These are phyloP conservation scores for Scaptomyza parva DNA, from an alignment of 2,888 invertebrate species.

Conservation along the genomic window DNA sequence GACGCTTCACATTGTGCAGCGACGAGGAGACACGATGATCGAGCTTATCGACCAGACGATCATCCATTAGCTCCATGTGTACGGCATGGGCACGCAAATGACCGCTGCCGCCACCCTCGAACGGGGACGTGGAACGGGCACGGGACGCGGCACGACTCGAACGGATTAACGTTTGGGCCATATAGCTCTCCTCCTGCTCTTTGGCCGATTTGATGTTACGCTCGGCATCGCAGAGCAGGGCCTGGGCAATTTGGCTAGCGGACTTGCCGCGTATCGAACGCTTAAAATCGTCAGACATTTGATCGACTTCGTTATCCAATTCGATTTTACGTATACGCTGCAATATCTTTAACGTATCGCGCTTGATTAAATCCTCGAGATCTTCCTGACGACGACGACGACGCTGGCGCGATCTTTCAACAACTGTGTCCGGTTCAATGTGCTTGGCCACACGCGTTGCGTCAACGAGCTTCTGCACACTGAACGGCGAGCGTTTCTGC, in stretches of 20 bases:
- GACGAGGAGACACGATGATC: conserved; percentile 84
- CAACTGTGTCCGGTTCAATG: conserved; percentile 85
- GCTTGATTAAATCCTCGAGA: conserved; percentile 87
- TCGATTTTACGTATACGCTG: conserved; percentile 85
- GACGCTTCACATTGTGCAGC: conserved; percentile 84
- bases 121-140: conserved; percentile 77
- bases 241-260: conserved; percentile 89
- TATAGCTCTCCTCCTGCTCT: conserved; percentile 80
- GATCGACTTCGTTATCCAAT: conserved; percentile 85
- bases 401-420: conserved; percentile 84
- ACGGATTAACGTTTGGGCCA: conserved; percentile 78
- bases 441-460: conserved; percentile 85
- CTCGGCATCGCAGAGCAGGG: conserved; percentile 87
- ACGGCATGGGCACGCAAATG: conserved; percentile 74
- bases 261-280: conserved; percentile 89
- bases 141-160: conserved; percentile 82
- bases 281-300: conserved; percentile 85
- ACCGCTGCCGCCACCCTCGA: conserved; percentile 49
- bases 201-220: conserved; percentile 84
- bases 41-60: conserved; percentile 84
- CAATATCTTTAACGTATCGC: conserved; percentile 81
- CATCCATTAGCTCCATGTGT: conserved; percentile 84
- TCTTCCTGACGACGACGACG: conserved; percentile 85
- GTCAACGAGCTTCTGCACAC: conserved; percentile 86
- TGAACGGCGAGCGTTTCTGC: conserved; percentile 84